These are phyloP conservation scores for Diachrysia chrysitis DNA, from an alignment of 2,888 invertebrate genomes.

Conservation along the genomic window DNA sequence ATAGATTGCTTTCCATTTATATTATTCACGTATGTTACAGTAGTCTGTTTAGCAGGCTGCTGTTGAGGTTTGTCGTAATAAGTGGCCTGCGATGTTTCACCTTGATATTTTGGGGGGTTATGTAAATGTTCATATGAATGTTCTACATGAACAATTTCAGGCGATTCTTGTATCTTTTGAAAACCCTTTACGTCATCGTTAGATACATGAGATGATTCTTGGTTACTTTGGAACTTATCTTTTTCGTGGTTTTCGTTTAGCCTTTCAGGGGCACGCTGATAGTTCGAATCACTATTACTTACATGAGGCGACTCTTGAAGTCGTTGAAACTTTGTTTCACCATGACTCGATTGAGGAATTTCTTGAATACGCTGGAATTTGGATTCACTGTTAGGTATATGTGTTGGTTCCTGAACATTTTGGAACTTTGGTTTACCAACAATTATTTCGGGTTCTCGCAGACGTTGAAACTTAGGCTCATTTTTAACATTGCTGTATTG, in stretches of 20 bases:
- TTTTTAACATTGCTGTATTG: conserved; percentile 62
- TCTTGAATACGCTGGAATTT: conserved; percentile 66
- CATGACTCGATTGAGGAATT: conserved; percentile 40
- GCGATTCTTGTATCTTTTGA: conserved; percentile 51
- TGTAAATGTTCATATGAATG: conserved; percentile 35
- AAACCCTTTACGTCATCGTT: conserved; percentile 33
- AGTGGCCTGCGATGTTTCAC: conserved; percentile 51
- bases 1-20: conserved; percentile 79
- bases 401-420: conserved; percentile 40
- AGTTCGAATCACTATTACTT: conserved; percentile 17
- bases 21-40: conserved; percentile 70
- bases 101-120: conserved; percentile 42
- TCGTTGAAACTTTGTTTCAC: conserved; percentile 35
- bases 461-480: conserved; percentile 55
- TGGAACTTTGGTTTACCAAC: conserved; percentile 39
- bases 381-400: conserved; percentile 33
- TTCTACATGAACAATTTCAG: conserved; percentile 35
- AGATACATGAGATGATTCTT: conserved; percentile 25
- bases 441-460: conserved; percentile 16
- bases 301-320: conserved; percentile 36
- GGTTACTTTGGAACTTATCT: conserved; percentile 25
- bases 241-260: conserved; percentile 14
- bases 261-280: conserved; percentile 15
- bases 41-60: conserved; percentile 69
- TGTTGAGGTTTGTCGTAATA: conserved; percentile 64